Evolutionary conservation across 2,113 vertebrate genomes (phyloP), one percentile per base, ranked within the genome.

Genomic region (Benitochromis conjunctus): DNA sequence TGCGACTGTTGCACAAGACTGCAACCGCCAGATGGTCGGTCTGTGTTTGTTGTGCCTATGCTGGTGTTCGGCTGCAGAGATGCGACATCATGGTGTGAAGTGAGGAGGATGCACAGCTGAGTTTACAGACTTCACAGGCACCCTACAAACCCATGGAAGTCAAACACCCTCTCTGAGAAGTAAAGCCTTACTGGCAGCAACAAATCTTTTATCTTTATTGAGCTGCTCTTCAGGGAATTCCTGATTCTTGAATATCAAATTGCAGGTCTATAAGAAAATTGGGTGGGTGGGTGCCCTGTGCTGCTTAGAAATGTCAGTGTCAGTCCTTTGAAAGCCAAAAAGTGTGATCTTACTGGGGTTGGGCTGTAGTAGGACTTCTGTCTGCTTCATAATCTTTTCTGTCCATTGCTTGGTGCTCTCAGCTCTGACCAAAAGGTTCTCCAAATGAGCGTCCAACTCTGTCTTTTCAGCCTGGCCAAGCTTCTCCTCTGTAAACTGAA

Each of bases 381-480:
- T 99, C 94, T 99, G 99, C 89, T 97, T 99, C 97, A 99, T 96
- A 80, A 99, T 98, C 96, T 96, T 98, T 89, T 99, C 99, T 58
- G 99, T 99, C 98, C 98, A 99, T 81, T 96, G 92, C 94, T 99
- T 99, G 88, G 98, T 99, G 95, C 96, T 97, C 94, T 99, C 99
- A 85, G 98, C 99, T 96, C 98, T 97, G 92, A 95, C 94, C 89
- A 99, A 94, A 48, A 99, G 98, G 86, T 98, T 99, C 95, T 99
- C 99, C 94, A 99, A 93, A 89, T 99, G 98, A 88, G 98, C 98
- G 94, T 99, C 98, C 95, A 99, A 92, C 96, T 99, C 99, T 3
- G 99, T 99, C 95, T 99, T 99, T 92, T 99, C 99, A 81, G 99
- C 99, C 91, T 99, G 98, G 64, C 99, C 99, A 81, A 99, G 94